Base-by-base conservation (phyloP, 2,888 invertebrate species). In the Deilephila elpenor region DNA sequence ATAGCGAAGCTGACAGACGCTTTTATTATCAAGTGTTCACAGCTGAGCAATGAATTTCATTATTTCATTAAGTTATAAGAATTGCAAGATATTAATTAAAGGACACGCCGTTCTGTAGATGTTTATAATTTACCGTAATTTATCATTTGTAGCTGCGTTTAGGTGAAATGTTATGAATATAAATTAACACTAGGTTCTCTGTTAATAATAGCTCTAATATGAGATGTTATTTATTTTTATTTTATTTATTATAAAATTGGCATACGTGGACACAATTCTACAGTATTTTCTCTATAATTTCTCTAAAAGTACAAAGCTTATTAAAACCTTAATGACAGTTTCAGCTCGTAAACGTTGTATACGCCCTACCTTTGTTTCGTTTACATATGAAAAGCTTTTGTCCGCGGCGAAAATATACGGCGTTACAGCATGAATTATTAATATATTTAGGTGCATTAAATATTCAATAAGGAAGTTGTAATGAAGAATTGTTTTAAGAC, bases 21-120 rank as follows among this genome's bases (percentile, higher is more conserved):
- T 17, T 64, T 56, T 53, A 70, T 51, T 59, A 32, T 60, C 34
- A 44, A 44, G 60, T 70, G 25, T 29, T 73, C 71, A 29, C 73
- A 61, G 70, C 71, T 61, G 59, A 70, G 71, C 51, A 75, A 74
- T 70, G 59, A 59, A 67, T 73, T 71, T 78, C 78, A 80, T 82
- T 79, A 75, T 74, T 77, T 78, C 73, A 79, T 83, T 78, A 80
- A 79, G 76, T 82, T 78, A 81, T 80, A 79, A 79, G 77, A 80
- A 79, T 78, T 79, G 80, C 72, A 74, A 75, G 77, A 62, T 76
- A 82, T 80, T 81, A 80, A 80, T 81, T 5, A 78, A 79, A 67
- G 62, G 70, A 74, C 73, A 76, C 79, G 77, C 77, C 56, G 73
- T 19, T 71, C 61, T 75, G 73, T 82, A 84, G 84, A 82, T 81